Conservation (phyloP, 2,797 vertebrate genomes). For the Florisuga fusca region DNA sequence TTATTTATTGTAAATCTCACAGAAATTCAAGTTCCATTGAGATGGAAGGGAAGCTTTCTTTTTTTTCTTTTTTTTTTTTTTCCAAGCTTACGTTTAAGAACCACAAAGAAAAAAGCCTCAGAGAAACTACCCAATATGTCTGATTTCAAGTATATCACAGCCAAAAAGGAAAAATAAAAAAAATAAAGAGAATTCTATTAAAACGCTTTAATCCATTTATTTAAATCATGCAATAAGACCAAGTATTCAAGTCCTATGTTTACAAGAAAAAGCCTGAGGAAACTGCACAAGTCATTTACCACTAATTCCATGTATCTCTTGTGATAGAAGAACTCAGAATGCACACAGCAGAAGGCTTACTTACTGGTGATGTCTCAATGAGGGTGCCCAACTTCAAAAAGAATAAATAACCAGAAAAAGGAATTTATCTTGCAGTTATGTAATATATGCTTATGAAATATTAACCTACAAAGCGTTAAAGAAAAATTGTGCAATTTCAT, state of each 20-base stretch:
- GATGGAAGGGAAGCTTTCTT: not conserved
- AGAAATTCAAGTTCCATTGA: not conserved
- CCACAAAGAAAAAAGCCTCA: not conserved
- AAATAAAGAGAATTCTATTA: not conserved
- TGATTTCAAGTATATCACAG: not conserved
- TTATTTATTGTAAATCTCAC: not conserved
- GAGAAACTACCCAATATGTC: not conserved
- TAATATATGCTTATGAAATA: not conserved
- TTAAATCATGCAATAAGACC: not conserved
- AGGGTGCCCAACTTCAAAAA: not conserved
- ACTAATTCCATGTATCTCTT: slow-evolving; percentile 36
- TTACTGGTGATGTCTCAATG: slow-evolving; percentile 28
- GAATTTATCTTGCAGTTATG: not conserved
- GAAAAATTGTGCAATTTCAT: not conserved
- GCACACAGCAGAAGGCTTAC: not conserved
- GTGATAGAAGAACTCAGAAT: not conserved
- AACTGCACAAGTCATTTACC: slow-evolving; percentile 9
- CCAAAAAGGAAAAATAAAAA: not conserved
- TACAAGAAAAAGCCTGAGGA: not conserved
- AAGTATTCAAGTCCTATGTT: not conserved
- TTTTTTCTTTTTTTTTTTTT: not conserved
- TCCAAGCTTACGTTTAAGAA: not conserved
- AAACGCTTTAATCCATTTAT: not conserved
- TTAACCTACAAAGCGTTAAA: not conserved
- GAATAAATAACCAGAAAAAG: slow-evolving; percentile 6